A percentile compares a stretch with the other conserved stretches of the same genome.
Evolutionary conservation across 2,113 vertebrate species (phyloP).

Genomic region (Ophthalmotilapia sp.): DNA sequence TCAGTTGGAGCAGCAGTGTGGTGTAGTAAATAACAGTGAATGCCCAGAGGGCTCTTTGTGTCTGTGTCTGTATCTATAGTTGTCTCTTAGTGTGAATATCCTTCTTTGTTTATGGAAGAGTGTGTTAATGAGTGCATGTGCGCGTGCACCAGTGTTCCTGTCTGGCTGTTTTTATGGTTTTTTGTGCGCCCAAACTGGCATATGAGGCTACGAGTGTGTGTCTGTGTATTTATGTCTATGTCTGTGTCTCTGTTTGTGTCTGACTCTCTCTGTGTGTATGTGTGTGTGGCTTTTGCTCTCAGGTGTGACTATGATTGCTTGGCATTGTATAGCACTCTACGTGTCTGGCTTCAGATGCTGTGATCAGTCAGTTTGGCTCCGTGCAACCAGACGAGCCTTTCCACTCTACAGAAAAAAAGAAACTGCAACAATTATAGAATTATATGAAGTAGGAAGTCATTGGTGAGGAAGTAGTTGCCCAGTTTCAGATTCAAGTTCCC

Average conservation of each 20-base stretch:
- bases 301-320: conserved; percentile 34
- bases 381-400: neutral
- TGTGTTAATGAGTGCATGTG: neutral
- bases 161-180: conserved; percentile 28
- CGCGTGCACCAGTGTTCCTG: neutral
- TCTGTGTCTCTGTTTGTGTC: conserved; percentile 27
- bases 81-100: neutral
- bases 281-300: conserved; percentile 22
- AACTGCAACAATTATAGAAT: neutral
- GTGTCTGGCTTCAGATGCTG: conserved; percentile 4
- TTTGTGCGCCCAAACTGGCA: neutral
- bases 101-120: conserved; percentile 17
- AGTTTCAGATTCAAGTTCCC: neutral
- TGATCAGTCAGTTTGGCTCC: conserved; percentile 1
- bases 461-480: neutral
- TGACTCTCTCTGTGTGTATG: neutral
- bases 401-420: neutral
- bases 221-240: neutral
- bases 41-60: neutral
- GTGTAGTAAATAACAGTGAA: conserved; percentile 4
- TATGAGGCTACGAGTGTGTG: conserved; percentile 1
- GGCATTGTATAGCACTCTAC: neutral
- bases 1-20: neutral
- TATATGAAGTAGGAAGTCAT: neutral
- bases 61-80: neutral